Evolutionary conservation across 2,797 vertebrate species (phyloP).

Genomic region (Acropternis orthonyx): DNA sequence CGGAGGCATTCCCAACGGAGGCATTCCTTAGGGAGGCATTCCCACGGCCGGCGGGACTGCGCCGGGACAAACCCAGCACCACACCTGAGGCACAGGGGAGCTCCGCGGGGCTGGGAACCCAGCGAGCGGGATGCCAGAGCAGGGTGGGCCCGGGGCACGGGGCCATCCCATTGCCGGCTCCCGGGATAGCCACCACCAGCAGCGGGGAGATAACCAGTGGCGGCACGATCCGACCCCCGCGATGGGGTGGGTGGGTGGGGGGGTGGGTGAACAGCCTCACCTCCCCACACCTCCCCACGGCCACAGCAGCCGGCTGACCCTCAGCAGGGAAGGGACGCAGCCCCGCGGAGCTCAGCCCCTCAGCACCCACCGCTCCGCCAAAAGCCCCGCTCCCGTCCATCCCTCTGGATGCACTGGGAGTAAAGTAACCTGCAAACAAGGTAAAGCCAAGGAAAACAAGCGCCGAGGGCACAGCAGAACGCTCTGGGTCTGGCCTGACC

Average conservation of each 20-base stretch:
- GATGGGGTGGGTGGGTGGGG: fast-evolving
- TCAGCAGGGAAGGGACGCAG: fast-evolving
- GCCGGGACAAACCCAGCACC: neutral
- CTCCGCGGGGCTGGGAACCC: conserved; percentile 14
- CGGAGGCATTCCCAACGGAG: fast-evolving
- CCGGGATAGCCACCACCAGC: neutral
- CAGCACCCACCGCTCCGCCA: neutral
- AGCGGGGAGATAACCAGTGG: fast-evolving
- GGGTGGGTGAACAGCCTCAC: neutral
- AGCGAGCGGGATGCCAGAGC: conserved; percentile 41
- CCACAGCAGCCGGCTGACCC: neutral
- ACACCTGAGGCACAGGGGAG: neutral
- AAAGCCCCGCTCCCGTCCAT: neutral
- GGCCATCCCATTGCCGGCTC: neutral
- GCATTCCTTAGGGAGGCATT: neutral
- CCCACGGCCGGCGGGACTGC: neutral
- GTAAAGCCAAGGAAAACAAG: neutral
- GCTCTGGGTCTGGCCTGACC: neutral
- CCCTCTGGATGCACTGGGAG: neutral
- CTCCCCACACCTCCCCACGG: neutral
- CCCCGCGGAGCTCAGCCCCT: neutral
- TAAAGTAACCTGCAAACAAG: neutral
- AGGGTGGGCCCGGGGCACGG: conserved; percentile 40
- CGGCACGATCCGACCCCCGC: neutral
- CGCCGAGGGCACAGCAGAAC: neutral